Evolutionary conservation across 2,113 vertebrate genomes (phyloP), one percentile per base, ranked within the genome.

Genomic region (Bagarius yarrelli): DNA sequence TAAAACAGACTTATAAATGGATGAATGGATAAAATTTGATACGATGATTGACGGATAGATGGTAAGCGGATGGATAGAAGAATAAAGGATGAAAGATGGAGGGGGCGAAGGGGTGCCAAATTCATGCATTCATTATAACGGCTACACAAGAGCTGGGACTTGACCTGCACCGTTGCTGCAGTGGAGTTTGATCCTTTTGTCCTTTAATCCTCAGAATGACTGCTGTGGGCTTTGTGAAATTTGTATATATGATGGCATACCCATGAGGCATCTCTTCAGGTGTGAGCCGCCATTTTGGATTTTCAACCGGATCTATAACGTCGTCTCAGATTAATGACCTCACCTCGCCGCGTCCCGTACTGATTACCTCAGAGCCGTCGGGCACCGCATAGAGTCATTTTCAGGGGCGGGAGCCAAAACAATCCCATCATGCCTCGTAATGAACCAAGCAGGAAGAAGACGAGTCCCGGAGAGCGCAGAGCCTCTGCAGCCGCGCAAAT

Each of bases 291-390:
- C 84, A 80, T 80, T 59, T 83, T 78, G 80, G 61, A 57, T 79
- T 79, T 78, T 76, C 47, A 2, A 16, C 53, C 53, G 57, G 72
- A 84, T 84, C 85, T 78, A 82, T 86, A 83, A 80, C 60, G 59
- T 52, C 5, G 47, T 81, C 82, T 66, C 82, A 76, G 85, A 84
- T 84, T 86, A 84, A 84, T 86, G 80, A 83, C 79, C 80, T 81
- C 79, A 81, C 79, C 76, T 79, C 52, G 19, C 16, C 12, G 75
- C 52, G 63, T 81, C 82, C 66, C 76, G 55, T 61, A 56, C 76
- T 73, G 79, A 86, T 79, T 76, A 84, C 82, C 85, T 79, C 82
- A 79, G 63, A 66, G 71, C 15, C 25, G 40, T 36, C n/a, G n/a
- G n/a, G 30, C 44, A 40, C 60, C 57, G 40, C 76, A 76, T 83